phyloP scores from a whole-genome alignment of 2,113 vertebrate genomes.

The Thamnophis sirtalis region DNA sequence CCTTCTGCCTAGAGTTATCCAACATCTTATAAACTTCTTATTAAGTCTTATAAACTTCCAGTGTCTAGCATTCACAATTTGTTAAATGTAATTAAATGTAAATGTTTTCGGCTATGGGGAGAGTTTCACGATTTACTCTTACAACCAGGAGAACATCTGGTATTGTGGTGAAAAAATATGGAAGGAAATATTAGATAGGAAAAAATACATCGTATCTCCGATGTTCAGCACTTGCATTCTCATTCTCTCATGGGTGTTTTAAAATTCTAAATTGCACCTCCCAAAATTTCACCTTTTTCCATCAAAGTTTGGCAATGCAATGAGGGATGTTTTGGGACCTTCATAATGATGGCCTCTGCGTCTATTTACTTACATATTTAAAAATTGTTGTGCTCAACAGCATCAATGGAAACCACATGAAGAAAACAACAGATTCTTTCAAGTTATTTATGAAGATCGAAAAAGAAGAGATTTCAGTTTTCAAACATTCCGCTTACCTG shows the following conservation, averaged over 20 bases:
- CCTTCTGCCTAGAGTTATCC: too few relatives aligned
- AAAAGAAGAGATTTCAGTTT: not conserved
- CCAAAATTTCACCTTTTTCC: not conserved
- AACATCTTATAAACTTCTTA: too few relatives aligned
- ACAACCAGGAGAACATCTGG: not conserved
- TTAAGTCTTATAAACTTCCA: too few relatives aligned
- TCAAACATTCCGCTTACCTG: slow-evolving; percentile 68
- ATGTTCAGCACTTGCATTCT: not conserved
- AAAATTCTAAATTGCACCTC: not conserved
- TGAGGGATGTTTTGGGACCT: not conserved
- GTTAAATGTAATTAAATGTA: too few relatives aligned
- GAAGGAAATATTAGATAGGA: not conserved
- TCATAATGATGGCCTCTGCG: not conserved
- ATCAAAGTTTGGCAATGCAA: not conserved
- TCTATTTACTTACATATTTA: not conserved
- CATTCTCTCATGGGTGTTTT: not conserved
- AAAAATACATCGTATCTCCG: not conserved
- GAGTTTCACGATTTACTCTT: not conserved
- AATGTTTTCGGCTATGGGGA: not conserved
- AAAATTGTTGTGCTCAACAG: not conserved
- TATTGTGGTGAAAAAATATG: not conserved
- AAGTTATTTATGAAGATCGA: not conserved
- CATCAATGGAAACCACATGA: not conserved
- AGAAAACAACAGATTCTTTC: not conserved
- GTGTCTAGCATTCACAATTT: not conserved